These are phyloP conservation scores for Erinaceus europaeus DNA, from an alignment of 2,113 vertebrate genomes.

Conservation along the genomic window DNA sequence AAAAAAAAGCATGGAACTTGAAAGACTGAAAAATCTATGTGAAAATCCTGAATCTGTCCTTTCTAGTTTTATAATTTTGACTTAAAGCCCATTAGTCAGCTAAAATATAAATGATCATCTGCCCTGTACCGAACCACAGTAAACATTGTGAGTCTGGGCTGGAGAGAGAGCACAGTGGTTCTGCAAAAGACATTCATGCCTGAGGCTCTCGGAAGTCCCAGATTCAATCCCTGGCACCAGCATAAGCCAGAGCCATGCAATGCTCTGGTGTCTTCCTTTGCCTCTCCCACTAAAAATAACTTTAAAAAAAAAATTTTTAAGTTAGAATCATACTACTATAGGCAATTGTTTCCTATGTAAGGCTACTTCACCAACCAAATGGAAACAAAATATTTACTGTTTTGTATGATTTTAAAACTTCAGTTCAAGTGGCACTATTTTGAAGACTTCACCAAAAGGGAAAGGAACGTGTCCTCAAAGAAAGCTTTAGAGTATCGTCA, in stretches of 20 bases:
- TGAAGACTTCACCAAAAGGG: slow-evolving; percentile 21
- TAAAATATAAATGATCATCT: neutral
- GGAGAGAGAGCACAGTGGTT: too few species aligned
- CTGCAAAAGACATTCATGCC: too few species aligned
- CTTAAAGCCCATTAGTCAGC: neutral
- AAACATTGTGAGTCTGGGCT: neutral
- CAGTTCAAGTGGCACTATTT: slow-evolving; percentile 17
- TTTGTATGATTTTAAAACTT: slow-evolving; percentile 23
- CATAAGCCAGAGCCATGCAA: too few species aligned
- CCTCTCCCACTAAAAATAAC: too few species aligned
- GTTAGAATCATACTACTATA: neutral
- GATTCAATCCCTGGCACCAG: too few species aligned
- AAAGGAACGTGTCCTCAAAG: slow-evolving; percentile 1
- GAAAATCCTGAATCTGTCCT: slow-evolving; percentile 16
- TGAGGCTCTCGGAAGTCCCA: too few species aligned
- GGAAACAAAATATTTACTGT: neutral
- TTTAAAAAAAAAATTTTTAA: too few species aligned
- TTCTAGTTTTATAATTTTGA: slow-evolving; percentile 35
- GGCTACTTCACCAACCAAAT: slow-evolving; percentile 39
- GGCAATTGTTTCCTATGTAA: neutral
- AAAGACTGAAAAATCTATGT: neutral
- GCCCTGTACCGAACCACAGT: neutral
- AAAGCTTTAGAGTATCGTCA: slow-evolving; percentile 12
- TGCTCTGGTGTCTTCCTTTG: too few species aligned
- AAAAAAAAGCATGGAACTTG: neutral